Base-by-base conservation (phyloP, 2,113 vertebrate genomes). In the Podocnemis expansa region DNA sequence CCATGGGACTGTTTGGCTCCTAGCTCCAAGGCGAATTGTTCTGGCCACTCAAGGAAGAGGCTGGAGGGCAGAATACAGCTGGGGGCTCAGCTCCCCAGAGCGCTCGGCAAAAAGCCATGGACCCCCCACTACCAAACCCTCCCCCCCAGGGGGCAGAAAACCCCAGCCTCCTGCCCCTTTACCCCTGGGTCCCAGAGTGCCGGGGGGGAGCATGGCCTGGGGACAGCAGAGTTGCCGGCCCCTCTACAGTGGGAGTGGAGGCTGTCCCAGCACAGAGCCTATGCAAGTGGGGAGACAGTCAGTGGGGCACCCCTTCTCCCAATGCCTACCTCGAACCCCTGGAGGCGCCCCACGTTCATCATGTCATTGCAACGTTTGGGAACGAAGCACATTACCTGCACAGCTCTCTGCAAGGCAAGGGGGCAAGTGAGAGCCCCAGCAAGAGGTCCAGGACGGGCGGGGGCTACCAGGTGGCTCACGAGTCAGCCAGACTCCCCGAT, bases 351-450 rank as follows among this genome's bases (percentile, higher is more conserved):
- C 93, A 99, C 98, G 83, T 99, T 99, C 99, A 99, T 99, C 99
- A 99, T 99, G 96, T 99, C 99, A 75, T 99, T 99, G 93, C 99
- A 99, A 82, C 98, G 99, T 95, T 99, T 99, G 93, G 99, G 99
- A 92, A 99, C 99, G 78, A 99, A 99, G 96, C 99, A 99, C 99
- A 99, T 99, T 91, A 99, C 99, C 93, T 99, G 98, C 82, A 99
- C 98, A 6, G 99, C 99, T 98, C 97, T 98, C 99, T 99, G 97
- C 49, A 82, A 78, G 41, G 38, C n/a, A 43, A 38, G 54, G 76
- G 67, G 55, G 43, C 29, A 10, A 8, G 52, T 17, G 16, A 56
- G 34, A 67, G 34, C 22, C 19, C n/a, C 9, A 24, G n/a, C 38
- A 60, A 51, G n/a, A 24, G 10, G 41, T 27, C 56, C 34, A 19